A percentile compares a stretch with the other conserved stretches of the same genome.
Evolutionary conservation across 2,113 vertebrate genomes (phyloP).

Genomic region (Microtus montanus): DNA sequence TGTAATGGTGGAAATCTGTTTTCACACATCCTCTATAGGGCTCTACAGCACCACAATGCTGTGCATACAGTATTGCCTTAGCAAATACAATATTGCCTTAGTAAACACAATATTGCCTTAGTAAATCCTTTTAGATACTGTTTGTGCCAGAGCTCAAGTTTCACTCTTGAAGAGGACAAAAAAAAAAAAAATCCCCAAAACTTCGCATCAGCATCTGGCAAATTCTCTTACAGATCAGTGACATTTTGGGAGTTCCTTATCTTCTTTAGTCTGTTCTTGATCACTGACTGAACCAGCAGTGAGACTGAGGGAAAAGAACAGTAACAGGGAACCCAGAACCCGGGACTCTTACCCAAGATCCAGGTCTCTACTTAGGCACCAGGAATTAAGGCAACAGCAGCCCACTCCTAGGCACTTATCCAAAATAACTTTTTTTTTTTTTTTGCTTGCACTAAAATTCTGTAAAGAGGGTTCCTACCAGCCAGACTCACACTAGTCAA

Average conservation of each 20-base stretch:
- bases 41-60: background rate
- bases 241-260: background rate
- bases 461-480: background rate
- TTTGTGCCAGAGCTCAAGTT: conserved; percentile 26
- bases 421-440: background rate
- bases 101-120: background rate
- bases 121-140: conserved; percentile 6
- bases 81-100: background rate
- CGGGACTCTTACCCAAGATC: background rate
- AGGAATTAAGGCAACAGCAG: background rate
- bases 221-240: background rate
- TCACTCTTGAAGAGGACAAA: background rate
- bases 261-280: background rate
- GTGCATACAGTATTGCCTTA: background rate
- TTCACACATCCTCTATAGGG: background rate
- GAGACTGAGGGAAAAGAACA: background rate
- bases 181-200: background rate
- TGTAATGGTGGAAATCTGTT: background rate
- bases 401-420: background rate
- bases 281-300: background rate
- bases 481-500: background rate
- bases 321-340: background rate
- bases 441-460: background rate
- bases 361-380: background rate
- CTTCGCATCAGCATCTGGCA: background rate